These are phyloP conservation scores for Sciaenops ocellatus DNA, from an alignment of 2,797 vertebrate genomes.

Conservation along the genomic window DNA sequence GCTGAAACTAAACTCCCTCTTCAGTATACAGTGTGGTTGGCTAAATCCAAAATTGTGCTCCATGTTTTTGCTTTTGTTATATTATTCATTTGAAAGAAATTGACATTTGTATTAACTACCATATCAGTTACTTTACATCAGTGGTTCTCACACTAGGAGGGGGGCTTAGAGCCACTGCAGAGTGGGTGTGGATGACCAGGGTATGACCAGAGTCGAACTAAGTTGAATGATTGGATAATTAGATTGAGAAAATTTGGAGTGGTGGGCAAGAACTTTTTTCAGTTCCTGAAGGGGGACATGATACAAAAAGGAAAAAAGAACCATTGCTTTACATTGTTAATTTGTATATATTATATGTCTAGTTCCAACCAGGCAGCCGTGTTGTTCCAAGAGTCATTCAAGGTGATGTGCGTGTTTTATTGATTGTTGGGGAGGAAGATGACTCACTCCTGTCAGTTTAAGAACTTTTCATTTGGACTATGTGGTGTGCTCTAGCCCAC, in stretches of 20 bases:
- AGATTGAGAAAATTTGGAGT: no score
- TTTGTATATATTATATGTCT: background rate
- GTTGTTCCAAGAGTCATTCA: background rate
- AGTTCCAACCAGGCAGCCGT: background rate
- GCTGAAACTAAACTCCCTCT: constrained; percentile 44
- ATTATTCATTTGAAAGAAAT: constrained; percentile 21
- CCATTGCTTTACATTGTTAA: background rate
- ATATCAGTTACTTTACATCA: background rate
- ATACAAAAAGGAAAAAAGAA: no score
- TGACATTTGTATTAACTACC: background rate
- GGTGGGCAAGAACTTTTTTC: no score
- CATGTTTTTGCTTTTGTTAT: constrained; percentile 18
- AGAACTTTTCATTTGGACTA: constrained; percentile 5
- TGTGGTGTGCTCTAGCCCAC: background rate
- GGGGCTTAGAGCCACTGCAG: no score
- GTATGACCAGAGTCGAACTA: no score
- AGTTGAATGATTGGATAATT: no score
- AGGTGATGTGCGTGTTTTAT: background rate
- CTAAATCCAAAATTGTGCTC: constrained; percentile 21
- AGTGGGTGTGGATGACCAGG: no score
- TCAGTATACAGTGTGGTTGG: constrained; percentile 8
- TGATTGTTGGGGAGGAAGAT: constrained; percentile 3
- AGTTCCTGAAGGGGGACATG: no score
- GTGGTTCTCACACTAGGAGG: no score
- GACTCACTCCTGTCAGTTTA: background rate